Conservation (phyloP, 2,888 invertebrate species). For the Ichneumon xanthorius region DNA sequence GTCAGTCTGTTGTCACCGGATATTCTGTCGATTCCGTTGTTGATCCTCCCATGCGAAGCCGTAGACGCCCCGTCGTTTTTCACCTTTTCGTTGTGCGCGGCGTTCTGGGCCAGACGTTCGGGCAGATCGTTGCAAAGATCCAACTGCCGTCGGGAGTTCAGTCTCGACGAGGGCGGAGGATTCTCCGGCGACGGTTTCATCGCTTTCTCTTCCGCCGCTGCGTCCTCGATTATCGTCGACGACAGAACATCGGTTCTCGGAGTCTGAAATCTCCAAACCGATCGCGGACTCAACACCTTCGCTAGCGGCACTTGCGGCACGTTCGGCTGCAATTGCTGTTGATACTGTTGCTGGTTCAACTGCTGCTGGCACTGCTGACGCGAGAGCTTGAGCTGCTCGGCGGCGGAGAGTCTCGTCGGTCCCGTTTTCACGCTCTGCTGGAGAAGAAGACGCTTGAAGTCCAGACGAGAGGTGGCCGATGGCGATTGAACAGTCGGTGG, state of each 20-base stretch:
- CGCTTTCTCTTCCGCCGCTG: constrained; percentile 91
- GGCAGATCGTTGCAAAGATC: constrained; percentile 70
- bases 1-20: constrained; percentile 14
- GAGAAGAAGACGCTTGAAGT: constrained; percentile 93
- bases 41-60: background rate
- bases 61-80: constrained; percentile 1
- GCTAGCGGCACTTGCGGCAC: constrained; percentile 77
- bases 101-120: constrained; percentile 45
- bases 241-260: constrained; percentile 94
- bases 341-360: constrained; percentile 82
- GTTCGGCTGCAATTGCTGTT: constrained; percentile 81
- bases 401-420: constrained; percentile 90
- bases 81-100: constrained; percentile 46
- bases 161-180: constrained; percentile 72
- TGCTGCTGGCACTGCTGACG: constrained; percentile 85
- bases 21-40: background rate
- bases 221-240: constrained; percentile 94
- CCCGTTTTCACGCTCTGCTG: constrained; percentile 91
- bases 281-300: constrained; percentile 90
- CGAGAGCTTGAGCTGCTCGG: constrained; percentile 91
- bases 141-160: constrained; percentile 75
- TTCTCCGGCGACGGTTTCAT: constrained; percentile 83
- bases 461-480: constrained; percentile 92
- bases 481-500: constrained; percentile 83
- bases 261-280: constrained; percentile 90